Base-by-base conservation (phyloP, 2,113 vertebrate species). In the Dascyllus trimaculatus region DNA sequence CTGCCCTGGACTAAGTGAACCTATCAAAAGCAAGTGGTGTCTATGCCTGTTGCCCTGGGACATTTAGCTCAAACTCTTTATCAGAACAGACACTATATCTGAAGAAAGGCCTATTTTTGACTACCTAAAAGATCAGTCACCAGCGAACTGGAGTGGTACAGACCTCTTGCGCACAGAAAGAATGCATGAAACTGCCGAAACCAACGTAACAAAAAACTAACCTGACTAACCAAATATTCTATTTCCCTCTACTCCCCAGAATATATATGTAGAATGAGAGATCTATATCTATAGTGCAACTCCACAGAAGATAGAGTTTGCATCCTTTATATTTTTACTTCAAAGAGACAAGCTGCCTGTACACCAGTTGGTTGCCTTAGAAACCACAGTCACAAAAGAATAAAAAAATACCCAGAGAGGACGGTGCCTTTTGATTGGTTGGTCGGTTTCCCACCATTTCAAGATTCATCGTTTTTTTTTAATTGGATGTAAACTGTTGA, bases 301-400 rank as follows among this genome's bases (percentile, higher is more conserved):
- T 75, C 80, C 81, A 76, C 81, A 82, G 49, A 78, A 89, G 52
- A 85, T 76, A 89, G 91, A 94, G 90, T 92, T 93, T 93, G 89
- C 86, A 86, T 91, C 88, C 71, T 91, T 93, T 94, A 92, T 95
- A 94, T 94, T 94, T 95, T 92, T 94, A 92, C 84, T 79, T 79
- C 80, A 83, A 72, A 92, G 81, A 91, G 81, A 90, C 89, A 82
- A 91, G 94, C 92, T 94, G 94, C 94, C 94, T 94, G 93, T 92
- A 91, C 83, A 88, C 92, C 89, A 84, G 85, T 91, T 76, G 88
- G 90, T 94, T 95, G 95, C 95, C 95, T 95, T 95, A 95, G 92
- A 95, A 93, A 87, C 82, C 85, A 92, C 85, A 84, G 89, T 92
- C 92, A 93, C 91, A 94, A 91, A 92, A 84, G 62, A 85, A 85